Base-by-base conservation (phyloP, 2,113 vertebrate genomes). In the Marmota flaviventris region DNA sequence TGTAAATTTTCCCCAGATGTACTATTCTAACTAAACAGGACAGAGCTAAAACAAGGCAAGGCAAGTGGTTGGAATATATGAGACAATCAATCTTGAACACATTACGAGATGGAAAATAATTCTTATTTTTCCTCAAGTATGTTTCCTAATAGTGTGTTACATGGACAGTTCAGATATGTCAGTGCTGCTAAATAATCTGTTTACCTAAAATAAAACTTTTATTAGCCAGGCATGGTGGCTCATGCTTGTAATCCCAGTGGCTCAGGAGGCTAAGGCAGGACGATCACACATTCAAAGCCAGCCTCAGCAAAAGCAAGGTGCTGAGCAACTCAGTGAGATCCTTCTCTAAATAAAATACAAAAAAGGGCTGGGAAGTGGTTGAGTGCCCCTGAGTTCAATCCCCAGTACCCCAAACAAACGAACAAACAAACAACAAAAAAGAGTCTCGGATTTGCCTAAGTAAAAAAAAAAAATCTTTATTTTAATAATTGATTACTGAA, bases 11-110 rank as follows among this genome's bases (percentile, higher is more conserved):
- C 10, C 51, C 37, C 8, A 51, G n/a, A 25, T 82, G 32, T 8
- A n/a, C 51, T 25, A 65, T 14, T 91, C 45, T 48, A 73, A 51
- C 8, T 89, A 58, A 12, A 75, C 77, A 81, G 10, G 20, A 95
- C 1, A 75, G 73, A 9, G 22, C 91, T 95, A 94, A 97, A 89
- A 70, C 17, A 17, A 79, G 93, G 37, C 32, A 95, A 97, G 45
- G 7, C 12, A 25, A 89, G 32, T 56, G 77, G 39, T 25, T 51
- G 16, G 11, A 89, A 42, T 86, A 79, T 42, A 72, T 83, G 73
- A 79, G 14, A 86, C 65, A 87, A 82, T 48, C 11, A 85, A 70
- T 56, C 10, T 91, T 92, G 25, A 92, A 51, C 39, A 37, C 39
- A 10, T 83, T 75, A 73, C 27, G 83, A 89, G 20, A 83, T 86